A percentile compares a stretch with the other conserved stretches of the same genome.
Conservation (phyloP, 2,888 invertebrate species). For the Eugnorisma glareosa region DNA sequence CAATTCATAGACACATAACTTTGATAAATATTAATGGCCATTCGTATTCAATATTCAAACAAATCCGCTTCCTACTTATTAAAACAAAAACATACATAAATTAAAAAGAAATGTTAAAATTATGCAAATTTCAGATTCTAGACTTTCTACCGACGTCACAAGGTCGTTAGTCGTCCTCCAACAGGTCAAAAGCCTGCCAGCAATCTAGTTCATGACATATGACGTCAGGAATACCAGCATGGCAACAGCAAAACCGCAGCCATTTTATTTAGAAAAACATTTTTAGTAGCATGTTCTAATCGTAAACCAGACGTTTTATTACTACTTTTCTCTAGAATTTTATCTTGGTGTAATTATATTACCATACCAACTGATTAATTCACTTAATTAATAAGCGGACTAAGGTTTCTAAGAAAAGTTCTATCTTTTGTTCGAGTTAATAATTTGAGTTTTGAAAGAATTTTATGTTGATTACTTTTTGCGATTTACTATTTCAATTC, state of each 20-base stretch:
- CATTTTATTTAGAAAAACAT: conserved; percentile 48
- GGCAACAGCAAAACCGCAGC: conserved; percentile 44
- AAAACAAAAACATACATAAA: not conserved
- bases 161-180: conserved; percentile 64
- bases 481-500: not conserved
- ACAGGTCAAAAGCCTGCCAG: conserved; percentile 56
- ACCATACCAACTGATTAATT: conserved; percentile 66
- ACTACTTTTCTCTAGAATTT: conserved; percentile 63
- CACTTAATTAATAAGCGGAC: conserved; percentile 52
- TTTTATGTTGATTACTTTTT: conserved; percentile 22
- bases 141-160: conserved; percentile 66
- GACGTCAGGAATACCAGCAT: conserved; percentile 49
- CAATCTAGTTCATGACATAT: conserved; percentile 43
- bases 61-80: not conserved
- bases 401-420: conserved; percentile 47
- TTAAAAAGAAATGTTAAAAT: conserved; percentile 30
- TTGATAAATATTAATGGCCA: not conserved
- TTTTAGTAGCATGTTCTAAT: conserved; percentile 51
- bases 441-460: conserved; percentile 26
- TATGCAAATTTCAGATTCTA: conserved; percentile 46
- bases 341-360: conserved; percentile 60
- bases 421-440: conserved; percentile 41
- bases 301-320: conserved; percentile 59
- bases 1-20: not conserved
- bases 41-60: conserved; percentile 41